These are phyloP conservation scores for Catocala sponsa DNA, from an alignment of 2,888 invertebrate species.

Conservation along the genomic window DNA sequence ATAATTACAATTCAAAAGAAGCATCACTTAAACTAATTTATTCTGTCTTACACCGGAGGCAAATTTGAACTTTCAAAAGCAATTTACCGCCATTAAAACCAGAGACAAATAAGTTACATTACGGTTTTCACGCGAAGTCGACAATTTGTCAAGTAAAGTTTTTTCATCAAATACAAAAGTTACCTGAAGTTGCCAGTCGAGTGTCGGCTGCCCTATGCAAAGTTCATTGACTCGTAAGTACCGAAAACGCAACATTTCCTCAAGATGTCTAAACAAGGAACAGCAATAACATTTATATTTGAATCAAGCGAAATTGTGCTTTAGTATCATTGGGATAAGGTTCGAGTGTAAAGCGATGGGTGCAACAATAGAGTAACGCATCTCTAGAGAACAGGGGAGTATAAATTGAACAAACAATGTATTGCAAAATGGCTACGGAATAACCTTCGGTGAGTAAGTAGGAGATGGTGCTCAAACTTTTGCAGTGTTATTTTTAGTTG, in stretches of 20 bases:
- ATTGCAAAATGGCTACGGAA: conserved; percentile 78
- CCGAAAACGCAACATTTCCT: conserved; percentile 60
- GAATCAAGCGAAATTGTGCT: conserved; percentile 40
- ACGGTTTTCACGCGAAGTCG: conserved; percentile 17
- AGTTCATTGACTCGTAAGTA: conserved; percentile 59
- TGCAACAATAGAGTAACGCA: conserved; percentile 58
- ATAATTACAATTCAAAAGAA: no score
- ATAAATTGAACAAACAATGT: conserved; percentile 85
- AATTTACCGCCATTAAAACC: conserved; percentile 21
- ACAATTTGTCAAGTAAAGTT: conserved; percentile 24
- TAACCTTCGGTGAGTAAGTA: conserved; percentile 57
- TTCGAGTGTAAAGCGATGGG: conserved; percentile 28
- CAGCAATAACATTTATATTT: conserved; percentile 31
- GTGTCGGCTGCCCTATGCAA: conserved; percentile 44
- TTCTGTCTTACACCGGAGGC: not conserved
- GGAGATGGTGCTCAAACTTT: conserved; percentile 64
- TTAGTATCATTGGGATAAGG: conserved; percentile 46
- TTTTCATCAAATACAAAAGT: conserved; percentile 41
- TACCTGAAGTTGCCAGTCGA: conserved; percentile 21
- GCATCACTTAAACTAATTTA: no score
- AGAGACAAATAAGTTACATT: conserved; percentile 29
- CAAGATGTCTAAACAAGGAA: conserved; percentile 60
- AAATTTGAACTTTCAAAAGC: conserved; percentile 11
- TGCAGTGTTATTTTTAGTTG: conserved; percentile 2
- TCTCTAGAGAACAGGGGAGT: conserved; percentile 69